Percentiles rank a stretch among this genome's conserved stretches.
These are phyloP conservation scores for Oligia strigilis DNA, from an alignment of 2,888 invertebrate genomes.

Conservation along the genomic window DNA sequence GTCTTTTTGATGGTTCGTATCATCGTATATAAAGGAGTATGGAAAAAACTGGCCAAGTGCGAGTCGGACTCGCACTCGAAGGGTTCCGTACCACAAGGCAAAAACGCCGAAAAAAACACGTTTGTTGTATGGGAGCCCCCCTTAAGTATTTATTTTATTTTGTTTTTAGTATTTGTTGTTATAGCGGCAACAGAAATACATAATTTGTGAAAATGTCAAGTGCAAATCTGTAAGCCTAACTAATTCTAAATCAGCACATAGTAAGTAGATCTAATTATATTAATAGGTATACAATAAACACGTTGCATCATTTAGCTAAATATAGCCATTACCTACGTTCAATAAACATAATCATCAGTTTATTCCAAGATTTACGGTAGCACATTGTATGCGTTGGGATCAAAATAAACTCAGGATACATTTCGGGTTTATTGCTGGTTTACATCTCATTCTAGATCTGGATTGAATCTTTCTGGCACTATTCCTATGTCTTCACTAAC, in stretches of 20 bases:
- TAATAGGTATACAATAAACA: conserved; percentile 37
- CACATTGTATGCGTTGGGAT: conserved; percentile 38
- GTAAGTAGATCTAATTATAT: conserved; percentile 35
- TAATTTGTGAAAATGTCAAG: too few species aligned
- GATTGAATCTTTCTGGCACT: conserved; percentile 3
- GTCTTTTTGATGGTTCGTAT: background rate
- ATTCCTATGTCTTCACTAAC: background rate
- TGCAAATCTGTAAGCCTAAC: background rate
- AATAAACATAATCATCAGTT: conserved; percentile 54
- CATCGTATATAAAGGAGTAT: too few species aligned
- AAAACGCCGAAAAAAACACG: too few species aligned
- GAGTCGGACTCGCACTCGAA: too few species aligned
- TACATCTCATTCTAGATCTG: conserved; percentile 30
- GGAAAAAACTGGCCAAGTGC: background rate
- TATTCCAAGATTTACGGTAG: conserved; percentile 39
- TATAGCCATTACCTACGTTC: conserved; percentile 56
- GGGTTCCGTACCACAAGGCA: too few species aligned
- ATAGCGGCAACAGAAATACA: too few species aligned
- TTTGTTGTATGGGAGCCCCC: too few species aligned
- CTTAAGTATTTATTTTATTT: too few species aligned
- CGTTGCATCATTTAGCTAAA: conserved; percentile 59
- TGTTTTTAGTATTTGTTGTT: too few species aligned
- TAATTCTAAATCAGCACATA: conserved; percentile 36
- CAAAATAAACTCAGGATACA: conserved; percentile 50
- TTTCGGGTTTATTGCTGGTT: conserved; percentile 30